These are phyloP conservation scores for Meriones psammophilus DNA, from an alignment of 2,797 vertebrate species.

Conservation along the genomic window DNA sequence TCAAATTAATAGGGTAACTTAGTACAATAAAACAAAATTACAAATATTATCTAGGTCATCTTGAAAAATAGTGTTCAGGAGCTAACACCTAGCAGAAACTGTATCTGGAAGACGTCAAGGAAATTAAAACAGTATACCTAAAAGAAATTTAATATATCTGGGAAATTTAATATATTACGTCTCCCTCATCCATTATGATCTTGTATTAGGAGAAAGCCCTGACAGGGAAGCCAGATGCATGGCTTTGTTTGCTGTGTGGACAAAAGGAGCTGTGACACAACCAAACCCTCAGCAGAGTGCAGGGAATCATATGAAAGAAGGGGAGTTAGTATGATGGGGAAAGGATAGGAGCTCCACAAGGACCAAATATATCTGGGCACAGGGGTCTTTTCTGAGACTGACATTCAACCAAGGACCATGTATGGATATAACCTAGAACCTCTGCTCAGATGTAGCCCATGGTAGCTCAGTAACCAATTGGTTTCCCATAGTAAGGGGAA, in stretches of 20 bases:
- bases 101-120: slow-evolving; percentile 66
- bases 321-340: too few species aligned
- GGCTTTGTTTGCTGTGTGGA: not conserved
- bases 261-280: not conserved
- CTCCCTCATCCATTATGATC: slow-evolving; percentile 65
- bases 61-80: slow-evolving; percentile 57
- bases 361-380: too few species aligned
- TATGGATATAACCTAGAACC: too few species aligned
- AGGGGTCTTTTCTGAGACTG: too few species aligned
- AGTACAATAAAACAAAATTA: slow-evolving; percentile 73
- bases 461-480: too few species aligned
- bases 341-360: too few species aligned
- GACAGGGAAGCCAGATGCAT: not conserved
- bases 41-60: slow-evolving; percentile 72
- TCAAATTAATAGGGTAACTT: slow-evolving; percentile 70
- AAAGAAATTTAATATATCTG: slow-evolving; percentile 81
- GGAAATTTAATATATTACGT: slow-evolving; percentile 77
- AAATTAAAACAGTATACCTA: slow-evolving; percentile 79
- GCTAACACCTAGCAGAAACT: slow-evolving; percentile 74
- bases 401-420: too few species aligned
- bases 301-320: too few species aligned
- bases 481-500: too few species aligned
- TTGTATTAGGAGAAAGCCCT: slow-evolving; percentile 69
- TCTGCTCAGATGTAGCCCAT: too few species aligned
- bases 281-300: too few species aligned